Evolutionary conservation across 2,888 invertebrate genomes (phyloP), one percentile per base, ranked within the genome.

Genomic region (Heterodera filipjevi): DNA sequence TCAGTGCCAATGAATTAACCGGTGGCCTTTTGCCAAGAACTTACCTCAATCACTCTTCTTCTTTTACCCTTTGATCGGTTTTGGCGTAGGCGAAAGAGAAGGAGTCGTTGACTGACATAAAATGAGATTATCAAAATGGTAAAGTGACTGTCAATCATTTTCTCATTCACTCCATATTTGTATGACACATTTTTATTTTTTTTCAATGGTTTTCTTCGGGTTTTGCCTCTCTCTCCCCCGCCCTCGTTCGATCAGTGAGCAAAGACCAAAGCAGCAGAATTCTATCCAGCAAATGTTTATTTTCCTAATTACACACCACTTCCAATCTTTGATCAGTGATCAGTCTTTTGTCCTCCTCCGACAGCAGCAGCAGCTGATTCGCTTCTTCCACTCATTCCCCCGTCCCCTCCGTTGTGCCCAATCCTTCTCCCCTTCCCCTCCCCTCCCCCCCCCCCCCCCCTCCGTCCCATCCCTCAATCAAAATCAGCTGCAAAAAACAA

Each of bases 401-500:
- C 59, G 22, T 22, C 53, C 53, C 53, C 53, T 12, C n/a, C 59
- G 27, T 27, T 59, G 59, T 59, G 59, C 27, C 27, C 59, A 59
- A 59, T 59, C n/a, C 6, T n/a, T 59, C 27, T n/a, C 22, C 59
- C 22, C 59, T 6, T 6, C n/a, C 59, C 59, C 59, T 27, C n/a
- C 5, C 53, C 19, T n/a, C 53, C 53, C 53, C 1, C n/a, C n/a
- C 59, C 59, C 59, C 6, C 5, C n/a, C 6, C 27, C n/a, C 8
- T 27, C 59, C n/a, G 27, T 59, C 59, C 59, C 59, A 27, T 59
- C 59, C 59, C 27, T 59, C 59, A 59, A 49, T 27, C 59, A 59
- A 59, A 59, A 59, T 59, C 27, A 59, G 59, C 27, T 59, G 59
- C 59, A 59, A 59, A 59, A 59, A 49, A 49, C 49, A 49, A 49